Evolutionary conservation across 2,888 invertebrate genomes (phyloP).

Genomic region (Xanthia togata): DNA sequence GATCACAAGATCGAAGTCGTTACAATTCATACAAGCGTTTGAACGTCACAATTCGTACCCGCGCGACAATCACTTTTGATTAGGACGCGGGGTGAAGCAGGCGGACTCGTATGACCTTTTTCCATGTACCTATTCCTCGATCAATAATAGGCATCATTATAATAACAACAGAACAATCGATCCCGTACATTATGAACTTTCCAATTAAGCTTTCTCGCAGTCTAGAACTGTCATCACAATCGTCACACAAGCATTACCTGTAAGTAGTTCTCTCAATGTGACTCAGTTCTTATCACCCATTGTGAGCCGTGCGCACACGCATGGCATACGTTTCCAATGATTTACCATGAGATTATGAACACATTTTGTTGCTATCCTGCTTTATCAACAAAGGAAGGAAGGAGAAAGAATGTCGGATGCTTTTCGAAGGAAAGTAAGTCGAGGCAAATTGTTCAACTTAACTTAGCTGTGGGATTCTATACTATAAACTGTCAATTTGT

Average conservation of each 20-base stretch:
- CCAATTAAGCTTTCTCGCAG: constrained; percentile 62
- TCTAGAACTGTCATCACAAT: constrained; percentile 57
- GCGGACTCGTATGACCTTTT: background rate
- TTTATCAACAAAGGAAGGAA: constrained; percentile 27
- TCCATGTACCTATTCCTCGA: constrained; percentile 1
- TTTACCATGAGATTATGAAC: constrained; percentile 59
- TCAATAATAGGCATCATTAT: constrained; percentile 8
- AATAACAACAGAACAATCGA: constrained; percentile 45
- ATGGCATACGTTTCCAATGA: constrained; percentile 53
- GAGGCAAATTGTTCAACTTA: constrained; percentile 49
- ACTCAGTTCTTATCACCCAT: constrained; percentile 71
- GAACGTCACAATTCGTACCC: too few relatives aligned
- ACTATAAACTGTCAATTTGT: constrained; percentile 31
- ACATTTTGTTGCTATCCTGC: constrained; percentile 30
- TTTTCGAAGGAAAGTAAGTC: constrained; percentile 33
- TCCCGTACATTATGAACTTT: constrained; percentile 48
- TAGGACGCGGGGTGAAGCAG: too few relatives aligned
- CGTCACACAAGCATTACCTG: constrained; percentile 55
- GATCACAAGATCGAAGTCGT: too few relatives aligned
- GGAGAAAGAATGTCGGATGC: constrained; percentile 24
- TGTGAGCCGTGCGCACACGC: constrained; percentile 64
- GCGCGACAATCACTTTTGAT: too few relatives aligned
- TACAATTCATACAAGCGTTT: too few relatives aligned
- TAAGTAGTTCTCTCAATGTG: constrained; percentile 70
- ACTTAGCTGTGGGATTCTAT: constrained; percentile 45